Evolutionary conservation across 2,888 invertebrate genomes (phyloP).

Genomic region (Exephanes ischioxanthus): DNA sequence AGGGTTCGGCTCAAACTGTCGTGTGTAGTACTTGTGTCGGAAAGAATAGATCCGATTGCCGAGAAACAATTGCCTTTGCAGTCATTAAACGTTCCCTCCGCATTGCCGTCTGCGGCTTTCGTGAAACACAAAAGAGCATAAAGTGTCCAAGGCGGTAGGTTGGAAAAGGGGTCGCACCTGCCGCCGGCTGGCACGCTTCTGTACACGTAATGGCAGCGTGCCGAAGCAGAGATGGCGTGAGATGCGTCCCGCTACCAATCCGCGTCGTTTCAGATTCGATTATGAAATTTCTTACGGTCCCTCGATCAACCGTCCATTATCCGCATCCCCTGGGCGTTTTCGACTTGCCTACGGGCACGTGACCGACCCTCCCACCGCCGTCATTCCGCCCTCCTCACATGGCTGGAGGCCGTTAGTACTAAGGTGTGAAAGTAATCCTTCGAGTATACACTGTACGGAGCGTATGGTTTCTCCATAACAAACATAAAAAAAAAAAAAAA

Average conservation of each 20-base stretch:
- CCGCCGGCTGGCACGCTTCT: conserved; percentile 70
- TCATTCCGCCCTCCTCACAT: conserved; percentile 36
- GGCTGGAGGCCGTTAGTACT: conserved; percentile 59
- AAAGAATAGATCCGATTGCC: not conserved
- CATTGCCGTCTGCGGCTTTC: conserved; percentile 34
- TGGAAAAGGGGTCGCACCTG: conserved; percentile 81
- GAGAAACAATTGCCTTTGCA: not conserved
- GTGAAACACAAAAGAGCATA: conserved; percentile 66
- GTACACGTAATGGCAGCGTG: conserved; percentile 40
- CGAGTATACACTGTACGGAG: conserved; percentile 13
- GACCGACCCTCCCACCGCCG: conserved; percentile 53
- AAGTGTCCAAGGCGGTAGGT: conserved; percentile 57
- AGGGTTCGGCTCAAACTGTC: too few species aligned
- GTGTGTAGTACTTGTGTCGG: too few species aligned
- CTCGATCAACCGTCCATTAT: conserved; percentile 57
- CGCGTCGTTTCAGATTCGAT: conserved; percentile 41
- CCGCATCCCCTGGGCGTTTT: conserved; percentile 53
- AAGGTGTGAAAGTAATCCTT: conserved; percentile 73
- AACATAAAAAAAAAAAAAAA: conserved; percentile 45
- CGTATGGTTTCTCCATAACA: conserved; percentile 20
- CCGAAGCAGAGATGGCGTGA: conserved; percentile 20
- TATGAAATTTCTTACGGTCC: conserved; percentile 28
- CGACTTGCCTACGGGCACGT: conserved; percentile 58
- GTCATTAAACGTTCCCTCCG: conserved; percentile 15
- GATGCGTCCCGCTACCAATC: conserved; percentile 6